Conservation (phyloP, 2,113 vertebrate genomes). For the Apaloderma vittatum region DNA sequence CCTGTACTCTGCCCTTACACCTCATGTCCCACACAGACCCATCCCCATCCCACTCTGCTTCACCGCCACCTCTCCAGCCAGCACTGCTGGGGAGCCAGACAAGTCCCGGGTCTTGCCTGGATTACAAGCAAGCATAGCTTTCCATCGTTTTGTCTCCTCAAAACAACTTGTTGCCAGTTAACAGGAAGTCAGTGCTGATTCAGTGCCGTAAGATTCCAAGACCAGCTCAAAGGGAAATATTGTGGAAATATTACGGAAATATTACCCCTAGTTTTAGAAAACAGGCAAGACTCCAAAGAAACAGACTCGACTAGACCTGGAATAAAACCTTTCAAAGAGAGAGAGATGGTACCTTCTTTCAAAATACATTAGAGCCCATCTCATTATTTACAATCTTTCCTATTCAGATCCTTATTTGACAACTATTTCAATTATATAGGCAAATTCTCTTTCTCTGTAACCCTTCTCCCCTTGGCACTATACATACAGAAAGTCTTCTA, state of each 20-base stretch:
- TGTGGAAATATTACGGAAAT: background rate
- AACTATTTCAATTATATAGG: background rate
- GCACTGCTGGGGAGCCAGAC: background rate
- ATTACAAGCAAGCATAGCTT: fast-evolving
- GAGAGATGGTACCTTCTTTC: background rate
- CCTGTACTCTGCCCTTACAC: background rate
- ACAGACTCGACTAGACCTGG: background rate
- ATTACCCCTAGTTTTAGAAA: background rate
- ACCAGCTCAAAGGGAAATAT: background rate
- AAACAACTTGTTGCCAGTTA: background rate
- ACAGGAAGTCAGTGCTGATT: background rate
- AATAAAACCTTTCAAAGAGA: background rate
- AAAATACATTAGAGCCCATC: background rate
- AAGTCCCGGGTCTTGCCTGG: background rate
- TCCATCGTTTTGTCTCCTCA: background rate
- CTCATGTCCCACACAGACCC: fast-evolving
- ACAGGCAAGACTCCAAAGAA: background rate
- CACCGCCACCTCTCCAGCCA: background rate
- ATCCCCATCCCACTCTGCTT: background rate
- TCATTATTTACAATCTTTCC: background rate
- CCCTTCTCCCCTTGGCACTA: background rate
- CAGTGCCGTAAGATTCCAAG: background rate
- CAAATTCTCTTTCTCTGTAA: background rate
- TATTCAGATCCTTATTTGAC: background rate
- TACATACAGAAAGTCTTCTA: background rate